phyloP scores from a whole-genome alignment of 1,140 invertebrate species.

The Papilio polyxenes region DNA sequence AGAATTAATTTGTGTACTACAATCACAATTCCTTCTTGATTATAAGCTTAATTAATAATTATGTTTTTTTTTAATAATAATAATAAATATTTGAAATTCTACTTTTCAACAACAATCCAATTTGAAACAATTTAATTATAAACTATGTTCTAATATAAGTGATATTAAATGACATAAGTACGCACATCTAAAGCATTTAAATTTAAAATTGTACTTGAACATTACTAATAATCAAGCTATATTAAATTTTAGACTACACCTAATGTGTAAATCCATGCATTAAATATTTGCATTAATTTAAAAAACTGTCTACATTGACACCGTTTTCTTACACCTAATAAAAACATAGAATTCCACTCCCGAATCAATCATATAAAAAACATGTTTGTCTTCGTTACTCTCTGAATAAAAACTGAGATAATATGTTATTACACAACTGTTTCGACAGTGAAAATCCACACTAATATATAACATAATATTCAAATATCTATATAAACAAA shows the following conservation, averaged over 20 bases:
- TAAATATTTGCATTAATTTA: slow-evolving; percentile 25
- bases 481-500: slow-evolving; percentile 64
- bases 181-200: slow-evolving; percentile 51
- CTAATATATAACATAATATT: slow-evolving; percentile 57
- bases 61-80: slow-evolving; percentile 13
- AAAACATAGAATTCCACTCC: neutral
- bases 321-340: slow-evolving; percentile 31
- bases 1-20: neutral
- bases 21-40: neutral
- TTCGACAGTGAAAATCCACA: neutral
- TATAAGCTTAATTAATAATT: neutral
- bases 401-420: neutral
- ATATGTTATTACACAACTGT: neutral
- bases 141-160: slow-evolving; percentile 5
- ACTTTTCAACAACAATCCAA: slow-evolving; percentile 14
- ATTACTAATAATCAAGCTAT: slow-evolving; percentile 39
- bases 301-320: slow-evolving; percentile 32
- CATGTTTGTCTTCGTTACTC: slow-evolving; percentile 51
- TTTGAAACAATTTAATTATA: slow-evolving; percentile 23
- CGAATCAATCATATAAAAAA: neutral
- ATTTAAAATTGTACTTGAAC: slow-evolving; percentile 51
- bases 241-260: slow-evolving; percentile 11
- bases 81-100: slow-evolving; percentile 29
- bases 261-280: slow-evolving; percentile 26
- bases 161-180: slow-evolving; percentile 40